Evolutionary conservation across 2,797 vertebrate genomes (phyloP).

Genomic region (Octomys mimax): DNA sequence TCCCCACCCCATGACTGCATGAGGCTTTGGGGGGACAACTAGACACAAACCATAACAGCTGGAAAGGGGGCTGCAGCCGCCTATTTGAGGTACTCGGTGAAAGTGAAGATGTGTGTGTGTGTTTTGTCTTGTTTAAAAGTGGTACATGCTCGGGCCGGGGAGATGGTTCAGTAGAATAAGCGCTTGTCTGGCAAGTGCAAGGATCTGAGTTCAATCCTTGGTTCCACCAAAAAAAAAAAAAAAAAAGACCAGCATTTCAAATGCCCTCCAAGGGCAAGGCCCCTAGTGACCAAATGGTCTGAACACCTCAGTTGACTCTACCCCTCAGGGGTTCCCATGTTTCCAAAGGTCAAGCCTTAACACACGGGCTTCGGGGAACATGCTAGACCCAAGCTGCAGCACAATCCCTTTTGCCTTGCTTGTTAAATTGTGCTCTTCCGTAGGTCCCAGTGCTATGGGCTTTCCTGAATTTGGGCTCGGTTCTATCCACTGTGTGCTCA

Average conservation of each 20-base stretch:
- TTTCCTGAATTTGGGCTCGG: not conserved
- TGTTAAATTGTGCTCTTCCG: not conserved
- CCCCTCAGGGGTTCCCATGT: not conserved
- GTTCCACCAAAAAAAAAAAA: no score
- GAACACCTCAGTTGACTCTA: not conserved
- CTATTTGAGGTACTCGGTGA: no score
- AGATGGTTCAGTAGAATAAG: no score
- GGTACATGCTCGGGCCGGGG: no score
- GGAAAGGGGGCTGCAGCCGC: no score
- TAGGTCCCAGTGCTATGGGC: not conserved
- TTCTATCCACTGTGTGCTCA: accelerated
- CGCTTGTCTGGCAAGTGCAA: no score
- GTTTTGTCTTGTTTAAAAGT: no score
- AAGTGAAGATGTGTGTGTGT: no score
- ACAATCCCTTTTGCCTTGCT: not conserved
- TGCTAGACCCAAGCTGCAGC: not conserved
- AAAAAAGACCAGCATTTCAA: not conserved
- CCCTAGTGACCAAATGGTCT: not conserved
- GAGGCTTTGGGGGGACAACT: no score
- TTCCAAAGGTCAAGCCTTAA: not conserved
- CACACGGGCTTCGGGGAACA: not conserved
- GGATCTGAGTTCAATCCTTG: no score
- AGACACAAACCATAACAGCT: no score
- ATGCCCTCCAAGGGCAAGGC: not conserved
- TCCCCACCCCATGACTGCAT: no score